Evolutionary conservation across 1,140 invertebrate species (phyloP).

Genomic region (Drosophila cardini): DNA sequence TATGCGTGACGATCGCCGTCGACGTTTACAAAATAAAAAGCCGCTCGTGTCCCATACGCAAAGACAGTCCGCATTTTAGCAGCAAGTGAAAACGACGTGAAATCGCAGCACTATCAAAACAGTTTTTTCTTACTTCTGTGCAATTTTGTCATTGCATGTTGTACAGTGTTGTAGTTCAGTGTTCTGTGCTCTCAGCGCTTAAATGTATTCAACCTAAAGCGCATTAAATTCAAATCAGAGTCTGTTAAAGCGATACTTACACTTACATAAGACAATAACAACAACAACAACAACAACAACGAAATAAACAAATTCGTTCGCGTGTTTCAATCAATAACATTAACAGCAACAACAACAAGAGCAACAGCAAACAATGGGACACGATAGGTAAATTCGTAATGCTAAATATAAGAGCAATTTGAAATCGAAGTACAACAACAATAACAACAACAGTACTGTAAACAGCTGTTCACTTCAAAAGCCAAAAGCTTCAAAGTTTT

Average conservation of each 20-base stretch:
- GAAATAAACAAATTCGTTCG: slow-evolving; percentile 43
- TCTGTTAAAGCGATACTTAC: slow-evolving; percentile 32
- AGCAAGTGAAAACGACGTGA: slow-evolving; percentile 56
- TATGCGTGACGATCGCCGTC: slow-evolving; percentile 39
- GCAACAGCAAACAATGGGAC: slow-evolving; percentile 65
- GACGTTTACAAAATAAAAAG: slow-evolving; percentile 63
- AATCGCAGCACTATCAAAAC: no score
- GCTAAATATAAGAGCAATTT: slow-evolving; percentile 26
- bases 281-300: no score
- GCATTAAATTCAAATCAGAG: slow-evolving; percentile 47
- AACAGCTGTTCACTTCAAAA: slow-evolving; percentile 31
- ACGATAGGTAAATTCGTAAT: slow-evolving; percentile 65
- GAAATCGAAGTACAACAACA: slow-evolving; percentile 1
- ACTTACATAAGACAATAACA: slow-evolving; percentile 2
- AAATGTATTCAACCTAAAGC: slow-evolving; percentile 30
- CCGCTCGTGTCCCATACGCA: slow-evolving; percentile 31
- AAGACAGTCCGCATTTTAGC: slow-evolving; percentile 62
- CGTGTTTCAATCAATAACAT: slow-evolving; percentile 48
- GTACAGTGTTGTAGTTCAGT: slow-evolving; percentile 23
- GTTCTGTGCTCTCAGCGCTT: slow-evolving; percentile 22
- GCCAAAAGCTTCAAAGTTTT: background rate
- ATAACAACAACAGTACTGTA: background rate
- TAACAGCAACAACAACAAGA: slow-evolving; percentile 44
- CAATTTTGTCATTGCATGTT: slow-evolving; percentile 20
- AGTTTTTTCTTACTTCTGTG: slow-evolving; percentile 15